Evolutionary conservation across 1,140 invertebrate genomes (phyloP).

Genomic region (Heliconius hewitsoni): DNA sequence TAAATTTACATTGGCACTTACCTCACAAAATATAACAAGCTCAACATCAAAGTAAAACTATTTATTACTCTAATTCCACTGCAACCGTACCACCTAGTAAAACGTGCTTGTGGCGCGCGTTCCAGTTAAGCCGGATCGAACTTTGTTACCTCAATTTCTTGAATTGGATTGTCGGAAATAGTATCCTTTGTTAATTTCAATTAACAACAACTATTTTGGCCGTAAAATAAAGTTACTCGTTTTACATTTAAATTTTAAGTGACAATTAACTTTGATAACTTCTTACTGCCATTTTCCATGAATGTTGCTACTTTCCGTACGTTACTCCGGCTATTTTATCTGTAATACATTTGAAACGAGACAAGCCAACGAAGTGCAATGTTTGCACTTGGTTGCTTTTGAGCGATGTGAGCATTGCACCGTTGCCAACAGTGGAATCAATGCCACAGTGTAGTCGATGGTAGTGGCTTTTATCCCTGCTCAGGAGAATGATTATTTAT

Average conservation of each 20-base stretch:
- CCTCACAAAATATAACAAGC: not conserved
- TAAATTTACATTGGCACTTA: not conserved
- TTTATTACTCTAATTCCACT: constrained; percentile 13
- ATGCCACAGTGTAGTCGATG: no score
- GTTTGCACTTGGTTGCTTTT: no score
- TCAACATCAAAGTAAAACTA: not conserved
- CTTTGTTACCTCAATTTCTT: constrained; percentile 10
- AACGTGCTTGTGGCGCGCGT: constrained; percentile 8
- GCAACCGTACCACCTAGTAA: constrained; percentile 5
- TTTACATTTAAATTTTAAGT: not conserved
- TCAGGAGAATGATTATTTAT: no score
- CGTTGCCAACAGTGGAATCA: no score
- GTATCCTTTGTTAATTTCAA: constrained; percentile 9
- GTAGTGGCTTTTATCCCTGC: no score
- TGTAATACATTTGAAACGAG: no score
- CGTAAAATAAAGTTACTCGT: not conserved
- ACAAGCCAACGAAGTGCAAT: no score
- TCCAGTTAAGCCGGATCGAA: constrained; percentile 1
- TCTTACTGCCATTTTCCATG: no score
- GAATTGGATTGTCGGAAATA: constrained; percentile 1
- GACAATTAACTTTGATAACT: no score
- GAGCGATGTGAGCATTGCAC: no score
- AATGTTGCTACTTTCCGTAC: no score
- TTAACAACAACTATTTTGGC: not conserved
- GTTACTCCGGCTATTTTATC: no score